phyloP scores from a whole-genome alignment of 1,140 invertebrate genomes.

The Caenorhabditis tropicalis region DNA sequence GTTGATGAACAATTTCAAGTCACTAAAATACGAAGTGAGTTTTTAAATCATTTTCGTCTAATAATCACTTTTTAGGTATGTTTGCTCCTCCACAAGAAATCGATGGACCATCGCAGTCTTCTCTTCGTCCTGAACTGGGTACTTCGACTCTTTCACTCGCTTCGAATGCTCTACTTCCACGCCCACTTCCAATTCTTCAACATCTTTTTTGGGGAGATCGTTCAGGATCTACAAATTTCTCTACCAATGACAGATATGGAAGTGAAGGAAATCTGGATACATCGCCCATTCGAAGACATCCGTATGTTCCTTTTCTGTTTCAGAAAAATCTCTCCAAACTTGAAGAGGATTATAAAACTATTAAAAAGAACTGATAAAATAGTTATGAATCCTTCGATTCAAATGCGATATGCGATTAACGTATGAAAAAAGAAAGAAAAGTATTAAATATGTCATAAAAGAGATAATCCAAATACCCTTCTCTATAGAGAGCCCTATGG shows the following conservation, averaged over 20 bases:
- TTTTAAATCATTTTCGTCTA: background rate
- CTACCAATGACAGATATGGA: background rate
- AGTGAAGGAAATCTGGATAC: slow-evolving; percentile 44
- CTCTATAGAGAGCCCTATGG: no score
- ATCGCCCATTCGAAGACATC: slow-evolving; percentile 14
- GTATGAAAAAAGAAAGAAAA: background rate
- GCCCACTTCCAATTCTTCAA: slow-evolving; percentile 43
- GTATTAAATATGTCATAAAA: background rate
- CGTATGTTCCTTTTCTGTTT: slow-evolving; percentile 10
- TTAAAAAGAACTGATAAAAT: background rate
- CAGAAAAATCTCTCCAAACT: background rate
- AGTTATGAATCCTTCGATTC: background rate
- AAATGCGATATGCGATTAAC: no score
- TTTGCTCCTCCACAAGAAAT: slow-evolving; percentile 14
- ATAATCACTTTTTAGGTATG: background rate
- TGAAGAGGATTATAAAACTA: background rate
- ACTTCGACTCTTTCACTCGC: background rate
- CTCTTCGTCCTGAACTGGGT: background rate
- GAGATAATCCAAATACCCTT: background rate
- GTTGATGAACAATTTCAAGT: slow-evolving; percentile 14
- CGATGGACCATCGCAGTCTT: background rate
- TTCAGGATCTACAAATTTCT: background rate
- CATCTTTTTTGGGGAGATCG: slow-evolving; percentile 50
- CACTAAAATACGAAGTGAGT: background rate
- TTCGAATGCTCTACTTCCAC: background rate